These are phyloP conservation scores for Todiramphus saurophagus DNA, from an alignment of 2,113 vertebrate genomes.

Conservation along the genomic window DNA sequence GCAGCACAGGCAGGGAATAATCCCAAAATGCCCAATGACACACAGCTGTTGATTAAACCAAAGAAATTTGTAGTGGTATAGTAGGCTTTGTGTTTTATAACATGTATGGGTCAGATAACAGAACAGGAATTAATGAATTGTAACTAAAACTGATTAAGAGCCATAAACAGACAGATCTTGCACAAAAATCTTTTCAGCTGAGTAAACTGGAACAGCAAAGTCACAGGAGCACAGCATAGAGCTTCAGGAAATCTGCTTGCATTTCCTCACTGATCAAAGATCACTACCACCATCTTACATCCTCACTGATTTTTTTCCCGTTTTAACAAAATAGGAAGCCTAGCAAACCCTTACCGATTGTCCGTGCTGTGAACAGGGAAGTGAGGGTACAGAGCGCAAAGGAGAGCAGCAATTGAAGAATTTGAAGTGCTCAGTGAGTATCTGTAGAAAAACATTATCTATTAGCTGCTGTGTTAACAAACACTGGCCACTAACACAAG, in stretches of 20 bases:
- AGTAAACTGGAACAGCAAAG: not conserved
- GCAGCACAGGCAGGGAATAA: not conserved
- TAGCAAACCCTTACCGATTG: slow-evolving; percentile 82
- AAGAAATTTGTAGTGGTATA: rapidly evolving
- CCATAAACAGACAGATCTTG: not conserved
- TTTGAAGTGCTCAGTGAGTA: slow-evolving; percentile 95
- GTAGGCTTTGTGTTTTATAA: not conserved
- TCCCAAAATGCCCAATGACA: not conserved
- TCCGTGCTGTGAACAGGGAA: slow-evolving; percentile 97
- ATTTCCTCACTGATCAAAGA: not conserved
- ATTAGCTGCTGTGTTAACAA: not conserved
- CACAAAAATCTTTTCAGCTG: not conserved
- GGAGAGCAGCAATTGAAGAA: slow-evolving; percentile 93
- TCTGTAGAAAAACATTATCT: slow-evolving; percentile 60
- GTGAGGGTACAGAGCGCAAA: slow-evolving; percentile 95
- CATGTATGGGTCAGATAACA: not conserved
- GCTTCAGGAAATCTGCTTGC: not conserved
- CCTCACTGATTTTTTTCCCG: not conserved
- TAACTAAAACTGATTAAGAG: not conserved
- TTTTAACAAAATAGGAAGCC: not conserved
- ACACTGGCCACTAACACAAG: no score
- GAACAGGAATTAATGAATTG: not conserved
- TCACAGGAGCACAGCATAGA: not conserved
- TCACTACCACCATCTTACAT: not conserved
- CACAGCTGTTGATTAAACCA: not conserved